Conservation (phyloP, 2,113 vertebrate genomes). For the Psilopsiagon aurifrons region DNA sequence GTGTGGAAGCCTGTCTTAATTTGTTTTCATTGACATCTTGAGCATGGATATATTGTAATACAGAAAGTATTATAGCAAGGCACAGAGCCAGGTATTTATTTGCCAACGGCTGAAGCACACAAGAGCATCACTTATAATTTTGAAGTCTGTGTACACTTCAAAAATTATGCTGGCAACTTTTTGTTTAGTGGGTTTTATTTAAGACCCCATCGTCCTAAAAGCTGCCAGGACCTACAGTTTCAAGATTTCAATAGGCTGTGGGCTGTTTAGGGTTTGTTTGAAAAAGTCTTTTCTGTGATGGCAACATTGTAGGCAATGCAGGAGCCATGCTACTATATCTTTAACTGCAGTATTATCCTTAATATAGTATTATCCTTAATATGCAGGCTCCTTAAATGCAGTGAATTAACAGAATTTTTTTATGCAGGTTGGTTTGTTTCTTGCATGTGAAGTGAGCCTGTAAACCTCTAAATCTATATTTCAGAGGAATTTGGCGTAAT, state of each 20-base stretch:
- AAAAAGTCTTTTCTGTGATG: not conserved
- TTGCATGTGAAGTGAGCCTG: not conserved
- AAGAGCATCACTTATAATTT: not conserved
- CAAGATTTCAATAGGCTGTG: not conserved
- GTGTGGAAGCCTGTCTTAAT: not conserved
- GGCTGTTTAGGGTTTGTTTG: not conserved
- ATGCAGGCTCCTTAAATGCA: not conserved
- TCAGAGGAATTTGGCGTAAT: not conserved
- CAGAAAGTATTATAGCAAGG: not conserved
- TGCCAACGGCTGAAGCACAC: not conserved
- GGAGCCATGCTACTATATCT: not conserved
- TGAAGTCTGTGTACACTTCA: not conserved
- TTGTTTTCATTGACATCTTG: not conserved
- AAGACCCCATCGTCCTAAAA: rapidly evolving
- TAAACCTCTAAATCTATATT: not conserved
- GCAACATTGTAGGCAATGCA: not conserved
- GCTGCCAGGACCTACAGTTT: not conserved
- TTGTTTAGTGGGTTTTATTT: not conserved
- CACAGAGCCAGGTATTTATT: not conserved
- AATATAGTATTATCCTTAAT: no score
- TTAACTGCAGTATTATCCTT: not conserved
- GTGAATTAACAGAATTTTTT: not conserved
- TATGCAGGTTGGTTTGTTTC: not conserved
- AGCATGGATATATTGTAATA: not conserved
- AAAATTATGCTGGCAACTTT: not conserved